phyloP scores from a whole-genome alignment of 2,888 invertebrate genomes.

The Blastobasis lacticolella region DNA sequence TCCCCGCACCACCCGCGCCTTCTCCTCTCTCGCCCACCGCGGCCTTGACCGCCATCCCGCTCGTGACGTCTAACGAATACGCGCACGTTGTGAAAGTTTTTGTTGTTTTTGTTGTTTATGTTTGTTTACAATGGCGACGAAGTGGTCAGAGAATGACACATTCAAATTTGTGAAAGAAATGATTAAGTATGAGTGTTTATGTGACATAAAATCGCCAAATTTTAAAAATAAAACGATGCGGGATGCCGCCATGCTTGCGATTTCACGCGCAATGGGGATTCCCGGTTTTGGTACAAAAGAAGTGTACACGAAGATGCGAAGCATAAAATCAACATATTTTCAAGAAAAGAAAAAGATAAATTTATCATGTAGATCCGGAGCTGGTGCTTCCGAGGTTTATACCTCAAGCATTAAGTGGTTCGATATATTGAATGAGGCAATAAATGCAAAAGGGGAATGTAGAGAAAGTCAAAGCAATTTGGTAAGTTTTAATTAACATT shows the following conservation, averaged over 20 bases:
- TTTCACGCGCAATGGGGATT: slow-evolving; percentile 13
- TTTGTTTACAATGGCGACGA: slow-evolving; percentile 1
- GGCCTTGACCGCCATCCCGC: no score
- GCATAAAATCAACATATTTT: slow-evolving; percentile 6
- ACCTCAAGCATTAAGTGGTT: slow-evolving; percentile 7
- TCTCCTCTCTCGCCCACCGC: no score
- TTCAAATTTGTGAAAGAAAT: slow-evolving; percentile 11
- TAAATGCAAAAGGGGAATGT: slow-evolving; percentile 4
- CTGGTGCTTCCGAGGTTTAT: slow-evolving; percentile 7
- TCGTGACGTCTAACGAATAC: no score
- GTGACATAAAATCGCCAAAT: slow-evolving; percentile 10
- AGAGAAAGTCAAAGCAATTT: no score
- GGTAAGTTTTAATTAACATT: no score
- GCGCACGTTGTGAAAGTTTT: no score
- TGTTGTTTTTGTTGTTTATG: no score
- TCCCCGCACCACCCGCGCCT: no score
- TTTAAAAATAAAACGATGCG: slow-evolving; percentile 9
- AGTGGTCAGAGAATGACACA: neutral
- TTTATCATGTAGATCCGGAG: slow-evolving; percentile 4
- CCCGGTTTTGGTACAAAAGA: slow-evolving; percentile 11
- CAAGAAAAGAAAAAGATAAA: slow-evolving; percentile 9
- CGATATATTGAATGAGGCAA: slow-evolving; percentile 5
- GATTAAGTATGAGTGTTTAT: slow-evolving; percentile 12
- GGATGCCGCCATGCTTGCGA: slow-evolving; percentile 10
- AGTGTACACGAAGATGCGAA: slow-evolving; percentile 10